These are phyloP conservation scores for Cephonodes hylas DNA, from an alignment of 2,888 invertebrate species.

Conservation along the genomic window DNA sequence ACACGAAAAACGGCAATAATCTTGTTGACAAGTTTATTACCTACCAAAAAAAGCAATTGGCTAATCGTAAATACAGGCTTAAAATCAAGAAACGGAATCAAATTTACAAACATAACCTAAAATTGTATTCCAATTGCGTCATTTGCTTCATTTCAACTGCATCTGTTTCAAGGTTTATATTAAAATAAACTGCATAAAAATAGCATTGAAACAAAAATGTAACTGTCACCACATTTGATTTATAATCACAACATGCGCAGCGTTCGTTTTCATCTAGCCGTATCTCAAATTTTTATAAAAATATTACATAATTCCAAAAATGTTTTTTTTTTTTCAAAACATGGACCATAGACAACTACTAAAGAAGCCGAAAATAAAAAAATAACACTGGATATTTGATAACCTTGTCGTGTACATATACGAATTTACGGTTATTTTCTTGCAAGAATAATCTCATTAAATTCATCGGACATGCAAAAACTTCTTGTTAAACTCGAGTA, in stretches of 20 bases:
- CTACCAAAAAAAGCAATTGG: too few species aligned
- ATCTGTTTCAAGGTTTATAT: too few species aligned
- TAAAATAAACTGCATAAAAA: not conserved
- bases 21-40: too few species aligned
- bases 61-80: too few species aligned
- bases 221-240: not conserved
- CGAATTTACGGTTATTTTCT: conserved; percentile 11
- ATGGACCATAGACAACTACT: not conserved
- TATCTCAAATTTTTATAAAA: too few species aligned
- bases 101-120: too few species aligned
- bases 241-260: not conserved
- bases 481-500: not conserved
- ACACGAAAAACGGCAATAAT: too few species aligned
- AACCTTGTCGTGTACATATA: not conserved
- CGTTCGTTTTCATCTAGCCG: not conserved
- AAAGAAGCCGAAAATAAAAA: not conserved
- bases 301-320: not conserved
- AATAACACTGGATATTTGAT: not conserved
- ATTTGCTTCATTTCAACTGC: too few species aligned
- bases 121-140: too few species aligned
- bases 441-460: not conserved
- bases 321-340: not conserved
- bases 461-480: not conserved
- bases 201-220: not conserved
- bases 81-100: too few species aligned